Base-by-base conservation (phyloP, 2,113 vertebrate genomes). In the Zosterops borbonicus region DNA sequence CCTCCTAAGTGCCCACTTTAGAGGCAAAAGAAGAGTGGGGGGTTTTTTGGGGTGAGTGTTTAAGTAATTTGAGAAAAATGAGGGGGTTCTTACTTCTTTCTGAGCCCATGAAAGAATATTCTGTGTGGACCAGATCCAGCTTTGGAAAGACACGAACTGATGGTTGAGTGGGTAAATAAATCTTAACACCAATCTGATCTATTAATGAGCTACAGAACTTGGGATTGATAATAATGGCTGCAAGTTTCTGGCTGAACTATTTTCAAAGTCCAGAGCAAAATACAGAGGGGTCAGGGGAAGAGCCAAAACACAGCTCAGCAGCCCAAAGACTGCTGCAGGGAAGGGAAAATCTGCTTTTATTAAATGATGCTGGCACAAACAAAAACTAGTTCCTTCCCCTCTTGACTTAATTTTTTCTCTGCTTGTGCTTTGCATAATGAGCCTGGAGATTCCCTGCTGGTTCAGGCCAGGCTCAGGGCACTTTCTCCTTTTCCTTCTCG, bases 291-390 rank as follows among this genome's bases (percentile, higher is more conserved):
- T n/a, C 33, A 53, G 35, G 59, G 75, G 49, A 68, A 76, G 80
- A 83, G 41, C 3, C 50, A 84, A 65, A 77, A n/a, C 65, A 9
- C 71, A 77, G 65, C 78, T 69, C 77, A 46, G 75, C 78, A 85
- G 9, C 42, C 55, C 42, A 77, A 55, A 9, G 35, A 33, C 67
- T 84, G 90, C 94, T 87, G 82, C 79, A 76, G 89, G 91, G 91
- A 75, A 83, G 79, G 83, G 22, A 25, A 42, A 92, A 95, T 58
- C 79, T n/a, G 85, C 74, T 88, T 55, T 53, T 68, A 65, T 67
- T 64, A 58, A 85, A 41, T 41, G 71, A 60, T 89, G 83, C 93
- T 95, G 93, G 86, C 86, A 95, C 93, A 88, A 94, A 79, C 46
- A 14, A 27, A 89, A 95, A 14, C 82, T 17, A 42, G 84, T 87